Evolutionary conservation across 2,888 invertebrate species (phyloP).

Genomic region (Pristionchus japonicus): DNA sequence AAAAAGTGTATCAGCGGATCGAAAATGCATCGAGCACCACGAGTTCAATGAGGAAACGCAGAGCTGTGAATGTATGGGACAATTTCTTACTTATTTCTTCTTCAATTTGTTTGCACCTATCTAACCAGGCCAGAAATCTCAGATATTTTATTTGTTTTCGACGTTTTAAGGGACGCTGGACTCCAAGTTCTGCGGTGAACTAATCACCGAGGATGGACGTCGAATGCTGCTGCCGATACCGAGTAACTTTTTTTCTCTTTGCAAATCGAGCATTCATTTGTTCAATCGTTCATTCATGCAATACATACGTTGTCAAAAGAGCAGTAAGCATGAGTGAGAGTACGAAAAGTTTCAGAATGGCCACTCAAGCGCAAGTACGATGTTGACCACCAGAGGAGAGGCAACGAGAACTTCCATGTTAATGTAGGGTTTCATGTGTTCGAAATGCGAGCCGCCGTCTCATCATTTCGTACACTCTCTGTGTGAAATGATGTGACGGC

Average conservation of each 20-base stretch:
- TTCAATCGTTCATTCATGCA: too few relatives aligned
- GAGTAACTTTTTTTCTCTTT: neutral
- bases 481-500: too few relatives aligned
- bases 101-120: neutral
- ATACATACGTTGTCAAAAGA: neutral
- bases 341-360: neutral
- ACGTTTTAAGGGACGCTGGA: neutral
- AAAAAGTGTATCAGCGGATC: neutral
- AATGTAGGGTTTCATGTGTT: too few relatives aligned
- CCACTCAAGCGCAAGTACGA: neutral
- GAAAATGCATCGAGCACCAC: neutral
- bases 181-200: neutral
- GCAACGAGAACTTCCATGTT: neutral
- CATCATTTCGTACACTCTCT: too few relatives aligned
- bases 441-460: too few relatives aligned
- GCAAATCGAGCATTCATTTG: too few relatives aligned
- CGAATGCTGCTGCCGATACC: neutral
- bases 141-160: neutral
- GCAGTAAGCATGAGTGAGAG: too few relatives aligned
- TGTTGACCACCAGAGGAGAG: neutral
- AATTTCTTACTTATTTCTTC: neutral
- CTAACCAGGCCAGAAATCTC: too few relatives aligned
- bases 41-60: neutral
- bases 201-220: neutral
- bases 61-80: neutral